phyloP scores from a whole-genome alignment of 2,113 vertebrate genomes.

The Petrocephalus zakoni region DNA sequence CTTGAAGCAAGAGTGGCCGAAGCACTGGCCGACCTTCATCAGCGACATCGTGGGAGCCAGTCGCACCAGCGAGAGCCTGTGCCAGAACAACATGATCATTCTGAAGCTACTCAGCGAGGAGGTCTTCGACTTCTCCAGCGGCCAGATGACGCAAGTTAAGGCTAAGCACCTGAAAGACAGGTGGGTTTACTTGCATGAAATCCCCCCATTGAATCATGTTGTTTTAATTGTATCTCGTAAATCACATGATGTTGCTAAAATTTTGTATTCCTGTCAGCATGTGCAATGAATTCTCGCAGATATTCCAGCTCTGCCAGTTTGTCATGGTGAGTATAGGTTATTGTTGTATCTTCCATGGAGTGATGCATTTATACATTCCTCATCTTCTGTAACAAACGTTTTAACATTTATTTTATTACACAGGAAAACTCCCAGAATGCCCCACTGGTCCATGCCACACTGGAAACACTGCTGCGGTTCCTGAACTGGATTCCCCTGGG shows the following conservation, averaged over 20 bases:
- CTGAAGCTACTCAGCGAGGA: slow-evolving; percentile 95
- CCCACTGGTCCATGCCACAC: slow-evolving; percentile 91
- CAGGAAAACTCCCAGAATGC: slow-evolving; percentile 98
- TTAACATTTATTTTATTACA: slow-evolving; percentile 15
- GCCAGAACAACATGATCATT: slow-evolving; percentile 99
- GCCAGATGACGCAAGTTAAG: slow-evolving; percentile 97
- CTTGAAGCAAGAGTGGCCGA: slow-evolving; percentile 97
- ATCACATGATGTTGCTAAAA: background rate
- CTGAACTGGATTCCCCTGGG: slow-evolving; percentile 99
- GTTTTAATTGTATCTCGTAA: background rate
- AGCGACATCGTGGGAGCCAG: slow-evolving; percentile 97
- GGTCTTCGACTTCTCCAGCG: slow-evolving; percentile 98
- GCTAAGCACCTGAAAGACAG: slow-evolving; percentile 99
- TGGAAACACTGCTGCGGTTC: slow-evolving; percentile 94
- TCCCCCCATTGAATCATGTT: background rate
- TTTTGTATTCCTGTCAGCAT: slow-evolving; percentile 65
- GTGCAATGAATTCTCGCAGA: slow-evolving; percentile 99
- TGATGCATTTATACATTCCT: background rate
- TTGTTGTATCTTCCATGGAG: background rate
- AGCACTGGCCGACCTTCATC: slow-evolving; percentile 98
- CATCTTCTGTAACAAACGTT: background rate
- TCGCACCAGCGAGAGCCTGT: slow-evolving; percentile 94
- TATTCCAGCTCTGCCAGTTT: slow-evolving; percentile 98
- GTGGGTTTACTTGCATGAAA: slow-evolving; percentile 46
- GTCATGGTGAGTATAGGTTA: slow-evolving; percentile 78